phyloP scores from a whole-genome alignment of 2,888 invertebrate genomes.

The Scaptomyza tumidula region DNA sequence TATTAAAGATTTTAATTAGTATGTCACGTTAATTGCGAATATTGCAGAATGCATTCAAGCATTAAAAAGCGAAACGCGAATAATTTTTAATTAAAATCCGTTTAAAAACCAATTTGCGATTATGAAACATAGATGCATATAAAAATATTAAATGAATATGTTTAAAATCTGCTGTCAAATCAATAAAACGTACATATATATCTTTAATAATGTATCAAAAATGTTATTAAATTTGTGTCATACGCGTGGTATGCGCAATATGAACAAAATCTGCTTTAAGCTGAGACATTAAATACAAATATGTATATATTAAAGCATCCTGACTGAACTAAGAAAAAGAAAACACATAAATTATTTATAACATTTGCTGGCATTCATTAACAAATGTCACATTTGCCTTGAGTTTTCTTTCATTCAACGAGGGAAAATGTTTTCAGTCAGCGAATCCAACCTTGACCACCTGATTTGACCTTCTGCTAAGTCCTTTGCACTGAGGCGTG shows the following conservation, averaged over 20 bases:
- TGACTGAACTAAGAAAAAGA: neutral
- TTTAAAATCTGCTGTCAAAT: conserved; percentile 15
- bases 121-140: neutral
- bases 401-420: conserved; percentile 14
- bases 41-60: conserved; percentile 21
- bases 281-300: too few species aligned
- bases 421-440: conserved; percentile 8
- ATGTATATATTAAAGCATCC: too few species aligned
- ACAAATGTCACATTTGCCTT: conserved; percentile 37
- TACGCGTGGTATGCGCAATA: too few species aligned
- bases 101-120: too few species aligned
- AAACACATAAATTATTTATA: conserved; percentile 9
- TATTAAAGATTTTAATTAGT: conserved; percentile 63
- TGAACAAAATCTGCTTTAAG: too few species aligned
- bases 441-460: conserved; percentile 41
- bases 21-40: conserved; percentile 59
- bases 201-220: too few species aligned
- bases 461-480: conserved; percentile 10
- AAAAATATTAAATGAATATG: conserved; percentile 2
- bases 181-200: too few species aligned
- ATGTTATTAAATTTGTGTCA: too few species aligned
- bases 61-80: conserved; percentile 8
- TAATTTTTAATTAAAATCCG: conserved; percentile 26
- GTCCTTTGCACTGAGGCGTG: conserved; percentile 60
- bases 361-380: conserved; percentile 1